These are phyloP conservation scores for Lepus townsendii DNA, from an alignment of 2,797 vertebrate genomes.

Conservation along the genomic window DNA sequence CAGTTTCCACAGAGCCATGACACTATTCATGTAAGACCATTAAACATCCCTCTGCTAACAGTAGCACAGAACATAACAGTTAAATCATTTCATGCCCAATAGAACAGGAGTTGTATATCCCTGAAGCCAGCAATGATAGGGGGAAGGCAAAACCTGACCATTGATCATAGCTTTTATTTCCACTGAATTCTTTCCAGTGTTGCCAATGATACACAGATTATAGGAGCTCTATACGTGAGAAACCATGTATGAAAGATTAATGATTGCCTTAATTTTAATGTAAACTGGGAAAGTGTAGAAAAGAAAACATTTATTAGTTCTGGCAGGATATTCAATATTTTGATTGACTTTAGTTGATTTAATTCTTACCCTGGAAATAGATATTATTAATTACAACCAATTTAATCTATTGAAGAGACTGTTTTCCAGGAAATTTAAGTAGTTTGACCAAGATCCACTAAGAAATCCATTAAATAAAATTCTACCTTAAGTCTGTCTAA, in stretches of 20 bases:
- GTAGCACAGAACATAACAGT: not conserved
- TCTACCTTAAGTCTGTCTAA: not conserved
- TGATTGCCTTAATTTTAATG: constrained; percentile 24
- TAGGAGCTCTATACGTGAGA: not conserved
- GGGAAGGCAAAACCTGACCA: not conserved
- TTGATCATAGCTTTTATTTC: constrained; percentile 26
- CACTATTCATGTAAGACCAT: not conserved
- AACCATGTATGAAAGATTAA: not conserved
- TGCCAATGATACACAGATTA: not conserved
- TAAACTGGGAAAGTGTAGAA: not conserved
- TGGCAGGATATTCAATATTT: not conserved
- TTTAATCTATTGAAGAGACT: constrained; percentile 41
- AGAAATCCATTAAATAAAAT: constrained; percentile 42
- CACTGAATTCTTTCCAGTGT: not conserved
- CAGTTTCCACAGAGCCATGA: not conserved
- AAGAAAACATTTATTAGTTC: constrained; percentile 35
- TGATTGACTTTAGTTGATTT: constrained; percentile 57
- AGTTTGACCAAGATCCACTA: constrained; percentile 45
- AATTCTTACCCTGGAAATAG: not conserved
- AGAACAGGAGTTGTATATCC: constrained; percentile 3
- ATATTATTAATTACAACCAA: constrained; percentile 50
- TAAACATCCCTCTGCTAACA: not conserved
- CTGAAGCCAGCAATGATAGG: not conserved
- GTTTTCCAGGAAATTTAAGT: constrained; percentile 30
- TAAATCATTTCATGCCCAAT: constrained; percentile 42